Base-by-base conservation (phyloP, 2,888 invertebrate genomes). In the Andrena hattorfiana region DNA sequence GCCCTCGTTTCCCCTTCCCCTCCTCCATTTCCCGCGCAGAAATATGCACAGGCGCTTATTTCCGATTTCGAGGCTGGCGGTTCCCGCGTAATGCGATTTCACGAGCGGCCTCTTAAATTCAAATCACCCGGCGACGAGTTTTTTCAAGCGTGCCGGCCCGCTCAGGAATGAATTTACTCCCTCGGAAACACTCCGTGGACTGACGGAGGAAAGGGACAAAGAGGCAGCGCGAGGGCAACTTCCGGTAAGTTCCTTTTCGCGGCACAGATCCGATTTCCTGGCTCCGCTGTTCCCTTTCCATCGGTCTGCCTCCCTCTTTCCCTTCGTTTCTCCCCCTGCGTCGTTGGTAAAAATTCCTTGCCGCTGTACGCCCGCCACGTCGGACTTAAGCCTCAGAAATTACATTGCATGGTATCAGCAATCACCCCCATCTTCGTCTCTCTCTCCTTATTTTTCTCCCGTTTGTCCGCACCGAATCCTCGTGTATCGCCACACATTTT, bases 321-420 rank as follows among this genome's bases (percentile, higher is more conserved):
- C 63, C 49, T 49, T 20, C n/a, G 2, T 63, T 10, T 23, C 56
- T n/a, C 35, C 49, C 5, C 8, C 13, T 26, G 35, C 4, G 42
- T 16, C 16, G 42, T 42, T n/a, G 62, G 16, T 56, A 72, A 79
- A 87, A 84, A 82, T 87, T 82, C 79, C 76, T 67, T 10, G 16
- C 48, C 28, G 32, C 64, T 79, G 77, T 74, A 85, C 87, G 84
- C 48, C 4, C 23, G 32, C 20, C 48, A 84, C 85, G 84, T 88
- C 88, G 87, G 85, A 88, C 81, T 77, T 88, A 85, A 82, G 74
- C 72, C 80, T 75, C 76, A 76, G 85, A 87, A 91, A 91, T 91
- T 89, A 91, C 87, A 90, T 91, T 88, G 89, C 84, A 88, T 77
- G 85, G 80, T 89, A 90, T 90, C 90, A 89, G 83, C 84, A 77